Evolutionary conservation across 2,797 vertebrate genomes (phyloP).

Genomic region (Eulemur coronatus): DNA sequence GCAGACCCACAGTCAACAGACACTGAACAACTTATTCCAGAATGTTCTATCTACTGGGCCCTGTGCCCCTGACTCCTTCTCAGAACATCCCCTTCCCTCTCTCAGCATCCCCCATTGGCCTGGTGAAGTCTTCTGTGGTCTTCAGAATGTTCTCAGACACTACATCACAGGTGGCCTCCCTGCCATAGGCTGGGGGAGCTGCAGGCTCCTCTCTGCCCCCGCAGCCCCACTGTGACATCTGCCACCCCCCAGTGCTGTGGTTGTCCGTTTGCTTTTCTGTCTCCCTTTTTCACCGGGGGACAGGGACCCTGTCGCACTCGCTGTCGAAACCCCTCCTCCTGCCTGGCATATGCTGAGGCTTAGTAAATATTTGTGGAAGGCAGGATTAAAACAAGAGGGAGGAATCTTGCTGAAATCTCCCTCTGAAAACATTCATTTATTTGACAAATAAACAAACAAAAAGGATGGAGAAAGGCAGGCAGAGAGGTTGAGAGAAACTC

Average conservation of each 20-base stretch:
- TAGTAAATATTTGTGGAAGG: slow-evolving; percentile 15
- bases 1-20: not conserved
- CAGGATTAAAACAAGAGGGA: not conserved
- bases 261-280: not conserved
- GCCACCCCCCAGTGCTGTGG: not conserved
- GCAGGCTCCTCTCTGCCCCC: not conserved
- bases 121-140: not conserved
- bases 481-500: not conserved
- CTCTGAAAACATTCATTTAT: slow-evolving; percentile 43
- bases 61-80: not conserved
- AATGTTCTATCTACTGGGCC: not conserved
- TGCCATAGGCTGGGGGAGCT: not conserved
- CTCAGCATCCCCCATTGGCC: not conserved
- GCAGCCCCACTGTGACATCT: fast-evolving
- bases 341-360: not conserved
- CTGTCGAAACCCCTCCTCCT: not conserved
- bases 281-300: too few species aligned
- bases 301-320: not conserved
- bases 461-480: not conserved
- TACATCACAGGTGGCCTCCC: too few species aligned
- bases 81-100: not conserved
- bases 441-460: slow-evolving; percentile 28
- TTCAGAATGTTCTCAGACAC: not conserved
- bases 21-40: not conserved
- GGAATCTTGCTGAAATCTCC: not conserved